Evolutionary conservation across 2,113 vertebrate species (phyloP).

Genomic region (Hipposideros armiger): DNA sequence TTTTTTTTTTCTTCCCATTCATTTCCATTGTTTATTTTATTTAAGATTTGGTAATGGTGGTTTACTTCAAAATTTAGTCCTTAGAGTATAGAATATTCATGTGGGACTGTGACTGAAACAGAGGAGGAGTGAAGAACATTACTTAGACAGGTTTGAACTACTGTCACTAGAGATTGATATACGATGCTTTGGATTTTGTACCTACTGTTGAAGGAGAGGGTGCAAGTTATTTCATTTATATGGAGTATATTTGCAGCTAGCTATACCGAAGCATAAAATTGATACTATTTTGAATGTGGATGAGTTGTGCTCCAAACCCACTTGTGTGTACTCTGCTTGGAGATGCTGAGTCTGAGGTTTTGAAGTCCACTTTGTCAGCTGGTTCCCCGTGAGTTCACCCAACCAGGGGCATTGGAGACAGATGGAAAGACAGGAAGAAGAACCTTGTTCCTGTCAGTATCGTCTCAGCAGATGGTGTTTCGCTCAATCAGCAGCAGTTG

Average conservation of each 20-base stretch:
- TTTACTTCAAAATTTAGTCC: background rate
- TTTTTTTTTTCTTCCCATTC: background rate
- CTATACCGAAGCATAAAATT: background rate
- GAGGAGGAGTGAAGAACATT: background rate
- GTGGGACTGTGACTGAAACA: background rate
- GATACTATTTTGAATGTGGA: background rate
- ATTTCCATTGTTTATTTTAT: background rate
- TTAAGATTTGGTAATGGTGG: background rate
- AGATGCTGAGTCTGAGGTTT: background rate
- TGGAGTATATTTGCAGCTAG: background rate
- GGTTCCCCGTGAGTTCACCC: background rate
- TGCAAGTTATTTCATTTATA: background rate
- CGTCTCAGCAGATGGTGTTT: background rate
- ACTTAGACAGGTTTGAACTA: background rate
- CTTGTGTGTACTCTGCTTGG: background rate
- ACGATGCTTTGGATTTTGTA: background rate
- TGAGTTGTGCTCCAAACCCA: background rate
- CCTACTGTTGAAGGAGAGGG: background rate
- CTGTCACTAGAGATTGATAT: background rate
- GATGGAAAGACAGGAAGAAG: background rate
- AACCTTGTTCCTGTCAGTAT: background rate
- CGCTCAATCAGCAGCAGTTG: background rate
- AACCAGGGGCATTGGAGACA: background rate
- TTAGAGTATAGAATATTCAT: background rate
- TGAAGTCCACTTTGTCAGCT: background rate